Conservation (phyloP, 2,888 invertebrate genomes). For the Temnothorax unifasciatus region DNA sequence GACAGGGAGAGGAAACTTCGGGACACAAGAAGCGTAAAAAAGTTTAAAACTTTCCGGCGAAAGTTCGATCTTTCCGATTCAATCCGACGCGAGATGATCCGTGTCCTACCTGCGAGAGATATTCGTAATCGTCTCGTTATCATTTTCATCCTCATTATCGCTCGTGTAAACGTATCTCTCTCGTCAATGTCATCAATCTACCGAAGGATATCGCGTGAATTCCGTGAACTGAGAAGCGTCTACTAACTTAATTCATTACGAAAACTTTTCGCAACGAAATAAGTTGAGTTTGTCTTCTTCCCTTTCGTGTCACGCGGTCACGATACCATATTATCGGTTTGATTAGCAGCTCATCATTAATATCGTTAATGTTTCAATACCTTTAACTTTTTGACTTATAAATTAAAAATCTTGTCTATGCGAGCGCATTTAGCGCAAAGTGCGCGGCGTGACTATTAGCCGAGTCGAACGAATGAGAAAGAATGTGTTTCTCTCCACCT, state of each 20-base stretch:
- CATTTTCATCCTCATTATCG: slow-evolving; percentile 9
- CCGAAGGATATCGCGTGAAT: not conserved
- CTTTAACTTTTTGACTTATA: not conserved
- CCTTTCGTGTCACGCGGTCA: not conserved
- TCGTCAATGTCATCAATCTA: not conserved
- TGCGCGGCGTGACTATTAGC: not conserved
- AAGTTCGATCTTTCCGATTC: slow-evolving; percentile 73
- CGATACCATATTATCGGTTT: slow-evolving; percentile 5
- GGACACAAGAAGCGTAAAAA: slow-evolving; percentile 71
- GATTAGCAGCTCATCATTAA: slow-evolving; percentile 23
- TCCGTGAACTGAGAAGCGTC: not conserved
- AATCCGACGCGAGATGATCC: slow-evolving; percentile 59
- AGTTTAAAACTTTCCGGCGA: slow-evolving; percentile 74
- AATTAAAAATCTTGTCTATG: not conserved
- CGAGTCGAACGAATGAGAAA: not conserved
- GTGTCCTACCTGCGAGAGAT: slow-evolving; percentile 2
- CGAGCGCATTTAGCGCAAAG: not conserved
- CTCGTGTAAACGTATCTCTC: slow-evolving; percentile 7
- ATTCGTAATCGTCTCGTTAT: slow-evolving; percentile 8
- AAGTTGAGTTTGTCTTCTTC: not conserved
- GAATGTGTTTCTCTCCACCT: slow-evolving; percentile 13
- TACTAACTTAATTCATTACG: slow-evolving; percentile 32
- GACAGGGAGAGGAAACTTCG: slow-evolving; percentile 72
- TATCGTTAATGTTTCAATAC: not conserved
- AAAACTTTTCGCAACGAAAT: slow-evolving; percentile 22